These are phyloP conservation scores for Yponomeuta evonymella DNA, from an alignment of 2,888 invertebrate species.

Conservation along the genomic window DNA sequence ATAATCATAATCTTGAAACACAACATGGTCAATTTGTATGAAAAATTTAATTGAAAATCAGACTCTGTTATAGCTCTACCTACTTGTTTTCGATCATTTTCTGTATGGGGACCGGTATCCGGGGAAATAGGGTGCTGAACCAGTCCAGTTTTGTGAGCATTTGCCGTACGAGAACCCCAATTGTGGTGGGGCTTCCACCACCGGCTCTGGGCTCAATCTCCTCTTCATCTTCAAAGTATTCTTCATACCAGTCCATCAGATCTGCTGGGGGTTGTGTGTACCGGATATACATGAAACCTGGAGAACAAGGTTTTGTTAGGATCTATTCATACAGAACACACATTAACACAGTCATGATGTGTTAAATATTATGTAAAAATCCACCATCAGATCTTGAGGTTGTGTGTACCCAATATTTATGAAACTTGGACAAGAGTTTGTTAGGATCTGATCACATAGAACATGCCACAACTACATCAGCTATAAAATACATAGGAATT, in stretches of 20 bases:
- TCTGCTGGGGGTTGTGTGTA: constrained; percentile 98
- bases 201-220: constrained; percentile 99
- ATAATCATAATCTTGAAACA: too few relatives aligned
- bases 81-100: constrained; percentile 90
- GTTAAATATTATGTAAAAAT: too few relatives aligned
- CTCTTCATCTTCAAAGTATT: constrained; percentile 97
- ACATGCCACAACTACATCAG: too few relatives aligned
- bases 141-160: constrained; percentile 97
- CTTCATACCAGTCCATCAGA: constrained; percentile 97
- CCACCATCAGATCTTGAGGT: too few relatives aligned
- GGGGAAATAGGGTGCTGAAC: constrained; percentile 98
- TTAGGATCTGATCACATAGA: too few relatives aligned
- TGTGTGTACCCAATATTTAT: too few relatives aligned
- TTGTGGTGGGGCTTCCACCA: constrained; percentile 92
- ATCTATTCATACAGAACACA: too few relatives aligned
- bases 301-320: constrained; percentile 13
- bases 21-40: too few relatives aligned
- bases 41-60: too few relatives aligned
- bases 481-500: background rate
- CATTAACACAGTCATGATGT: too few relatives aligned
- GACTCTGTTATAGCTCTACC: background rate
- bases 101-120: constrained; percentile 98
- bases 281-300: constrained; percentile 86
- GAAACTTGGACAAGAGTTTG: too few relatives aligned
- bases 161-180: constrained; percentile 94